Evolutionary conservation across 2,113 vertebrate genomes (phyloP), one percentile per base, ranked within the genome.

Genomic region (Tragelaphus strepsiceros): DNA sequence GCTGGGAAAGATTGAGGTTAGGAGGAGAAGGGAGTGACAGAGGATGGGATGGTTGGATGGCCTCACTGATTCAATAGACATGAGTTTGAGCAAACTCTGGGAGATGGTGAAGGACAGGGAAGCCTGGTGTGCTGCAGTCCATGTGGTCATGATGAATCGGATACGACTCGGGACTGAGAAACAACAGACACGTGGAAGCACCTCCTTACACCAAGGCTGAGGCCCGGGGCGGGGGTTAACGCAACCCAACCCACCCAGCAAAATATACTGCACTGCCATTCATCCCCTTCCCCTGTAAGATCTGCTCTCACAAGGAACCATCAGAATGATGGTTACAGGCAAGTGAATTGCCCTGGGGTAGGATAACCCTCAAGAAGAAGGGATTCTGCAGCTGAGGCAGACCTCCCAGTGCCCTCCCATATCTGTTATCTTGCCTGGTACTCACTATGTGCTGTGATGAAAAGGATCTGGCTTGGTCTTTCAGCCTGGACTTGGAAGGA

Each of bases 201-300:
- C 28, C n/a, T 28, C 15, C 30, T 51, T 51, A 5, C 19, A 26
- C 26, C 5, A 2, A 21, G 8, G 61, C 78, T 30, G 56, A 43
- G 51, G 17, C 39, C 11, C 6, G 2, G 35, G 17, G 49, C 54
- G 62, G 64, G 1, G 4, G 8, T 26, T 51, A 51, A 67, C 17
- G 16, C 32, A 71, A 67, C n/a, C 8, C 24, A 49, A 19, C 62
- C 64, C 64, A 35, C 67, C n/a, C 26, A 49, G 49, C 43, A 30
- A 19, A 30, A 3, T 15, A n/a, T 4, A 5, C 13, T 7, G 22
- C 5, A 1, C 22, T 2, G 14, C 35, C 21, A 8, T 32, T 35
- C 19, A 2, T 10, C 6, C 54, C 26, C 19, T 22, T 71, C 67
- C 11, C 14, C 24, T 21, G 17, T 5, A 71, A 39, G 26, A 13